Percentiles rank a stretch among this genome's conserved stretches.
phyloP scores from a whole-genome alignment of 2,797 vertebrate genomes.

The Podarcis lilfordi region DNA sequence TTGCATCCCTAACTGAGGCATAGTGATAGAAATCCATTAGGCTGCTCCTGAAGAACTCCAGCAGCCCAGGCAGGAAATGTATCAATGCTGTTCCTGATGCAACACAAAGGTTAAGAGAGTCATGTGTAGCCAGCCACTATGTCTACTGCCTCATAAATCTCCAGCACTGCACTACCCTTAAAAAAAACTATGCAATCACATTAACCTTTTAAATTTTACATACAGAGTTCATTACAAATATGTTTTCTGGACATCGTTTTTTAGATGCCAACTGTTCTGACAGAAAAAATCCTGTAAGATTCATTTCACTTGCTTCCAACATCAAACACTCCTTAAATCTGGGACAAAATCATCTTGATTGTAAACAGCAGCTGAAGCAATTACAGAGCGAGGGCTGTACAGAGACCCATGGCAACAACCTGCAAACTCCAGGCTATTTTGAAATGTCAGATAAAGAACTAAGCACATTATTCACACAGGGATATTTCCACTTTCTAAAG shows the following conservation, averaged over 20 bases:
- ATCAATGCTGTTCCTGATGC: neutral
- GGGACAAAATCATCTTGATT: rapidly evolving
- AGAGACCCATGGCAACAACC: neutral
- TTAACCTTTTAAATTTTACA: neutral
- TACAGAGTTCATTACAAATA: neutral
- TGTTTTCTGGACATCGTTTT: neutral
- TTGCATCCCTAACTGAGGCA: neutral
- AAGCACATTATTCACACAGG: neutral
- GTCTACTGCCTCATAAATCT: neutral
- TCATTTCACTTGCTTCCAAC: neutral
- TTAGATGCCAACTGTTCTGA: neutral
- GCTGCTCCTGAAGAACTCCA: rapidly evolving
- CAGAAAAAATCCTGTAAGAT: neutral
- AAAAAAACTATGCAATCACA: neutral
- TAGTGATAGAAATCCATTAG: neutral
- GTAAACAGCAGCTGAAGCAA: neutral
- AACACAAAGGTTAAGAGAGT: neutral
- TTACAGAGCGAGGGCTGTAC: neutral
- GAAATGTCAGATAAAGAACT: rapidly evolving
- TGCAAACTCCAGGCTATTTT: neutral
- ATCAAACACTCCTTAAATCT: neutral
- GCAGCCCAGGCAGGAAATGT: rapidly evolving
- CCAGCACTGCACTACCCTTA: neutral
- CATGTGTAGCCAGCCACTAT: neutral
- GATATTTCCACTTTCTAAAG: rapidly evolving